Conservation (phyloP, 1,140 invertebrate genomes). For the Ditylenchus dipsaci region DNA sequence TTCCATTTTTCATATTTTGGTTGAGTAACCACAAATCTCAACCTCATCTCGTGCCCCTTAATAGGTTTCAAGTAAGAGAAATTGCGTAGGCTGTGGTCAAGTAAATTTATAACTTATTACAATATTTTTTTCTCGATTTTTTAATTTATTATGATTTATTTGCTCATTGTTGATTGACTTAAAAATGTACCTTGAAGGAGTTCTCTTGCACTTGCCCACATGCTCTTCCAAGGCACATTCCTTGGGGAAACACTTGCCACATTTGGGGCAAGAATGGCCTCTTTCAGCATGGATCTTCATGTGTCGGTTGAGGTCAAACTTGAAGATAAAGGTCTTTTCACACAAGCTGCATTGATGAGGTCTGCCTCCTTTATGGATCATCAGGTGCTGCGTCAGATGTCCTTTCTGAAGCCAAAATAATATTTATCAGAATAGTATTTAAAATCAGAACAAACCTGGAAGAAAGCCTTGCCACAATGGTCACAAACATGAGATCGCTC, state of each 20-base stretch:
- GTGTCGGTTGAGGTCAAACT: conserved; percentile 57
- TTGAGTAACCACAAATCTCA: too few relatives aligned
- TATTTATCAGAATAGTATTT: neutral
- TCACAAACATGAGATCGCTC: conserved; percentile 52
- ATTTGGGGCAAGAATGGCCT: conserved; percentile 43
- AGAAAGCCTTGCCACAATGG: conserved; percentile 53
- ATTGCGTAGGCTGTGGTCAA: too few relatives aligned
- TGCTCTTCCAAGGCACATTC: conserved; percentile 49
- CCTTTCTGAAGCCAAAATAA: conserved; percentile 50
- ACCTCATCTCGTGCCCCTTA: too few relatives aligned
- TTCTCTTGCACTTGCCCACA: conserved; percentile 45
- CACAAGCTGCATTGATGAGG: conserved; percentile 95
- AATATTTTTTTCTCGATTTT: too few relatives aligned
- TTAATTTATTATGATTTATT: too few relatives aligned
- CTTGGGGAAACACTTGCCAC: conserved; percentile 50
- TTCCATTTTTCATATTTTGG: too few relatives aligned
- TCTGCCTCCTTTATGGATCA: conserved; percentile 64
- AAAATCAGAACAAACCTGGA: conserved; percentile 33
- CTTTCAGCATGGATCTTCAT: conserved; percentile 56
- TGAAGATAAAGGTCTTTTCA: conserved; percentile 78
- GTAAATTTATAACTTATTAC: too few relatives aligned
- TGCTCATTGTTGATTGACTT: too few relatives aligned
- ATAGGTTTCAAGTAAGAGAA: too few relatives aligned
- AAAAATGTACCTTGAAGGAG: neutral
- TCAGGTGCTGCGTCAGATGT: conserved; percentile 57